These are phyloP conservation scores for Zoroaster sp. DNA, from an alignment of 53 echinoderm and acorn worm genomes.

Conservation along the genomic window DNA sequence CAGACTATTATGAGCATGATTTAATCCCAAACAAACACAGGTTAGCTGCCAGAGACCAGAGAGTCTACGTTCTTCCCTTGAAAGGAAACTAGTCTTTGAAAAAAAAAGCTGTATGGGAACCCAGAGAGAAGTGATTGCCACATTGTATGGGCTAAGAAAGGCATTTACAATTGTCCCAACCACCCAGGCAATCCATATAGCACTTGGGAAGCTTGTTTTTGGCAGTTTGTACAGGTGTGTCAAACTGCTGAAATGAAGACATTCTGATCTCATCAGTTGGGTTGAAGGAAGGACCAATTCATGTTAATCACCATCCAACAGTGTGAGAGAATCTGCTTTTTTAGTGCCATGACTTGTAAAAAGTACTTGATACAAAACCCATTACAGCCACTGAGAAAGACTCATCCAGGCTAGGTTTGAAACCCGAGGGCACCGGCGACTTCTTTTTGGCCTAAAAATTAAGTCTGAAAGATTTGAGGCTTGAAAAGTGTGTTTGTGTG, in stretches of 20 bases:
- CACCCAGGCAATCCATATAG: background rate
- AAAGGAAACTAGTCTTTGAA: background rate
- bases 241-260: background rate
- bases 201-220: background rate
- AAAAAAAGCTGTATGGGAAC: background rate
- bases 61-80: background rate
- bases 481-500: too few species aligned
- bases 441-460: too few species aligned
- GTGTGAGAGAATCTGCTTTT: too few species aligned
- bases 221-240: background rate
- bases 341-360: too few species aligned
- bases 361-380: too few species aligned
- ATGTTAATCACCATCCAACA: too few species aligned
- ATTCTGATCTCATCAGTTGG: too few species aligned
- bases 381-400: too few species aligned
- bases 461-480: too few species aligned
- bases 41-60: background rate
- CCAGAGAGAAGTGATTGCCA: background rate
- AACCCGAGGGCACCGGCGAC: too few species aligned
- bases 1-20: background rate
- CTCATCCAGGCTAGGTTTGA: too few species aligned
- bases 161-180: background rate
- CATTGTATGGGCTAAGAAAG: background rate
- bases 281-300: too few species aligned
- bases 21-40: background rate